Evolutionary conservation across 2,113 vertebrate genomes (phyloP).

Genomic region (Gavialis gangeticus): DNA sequence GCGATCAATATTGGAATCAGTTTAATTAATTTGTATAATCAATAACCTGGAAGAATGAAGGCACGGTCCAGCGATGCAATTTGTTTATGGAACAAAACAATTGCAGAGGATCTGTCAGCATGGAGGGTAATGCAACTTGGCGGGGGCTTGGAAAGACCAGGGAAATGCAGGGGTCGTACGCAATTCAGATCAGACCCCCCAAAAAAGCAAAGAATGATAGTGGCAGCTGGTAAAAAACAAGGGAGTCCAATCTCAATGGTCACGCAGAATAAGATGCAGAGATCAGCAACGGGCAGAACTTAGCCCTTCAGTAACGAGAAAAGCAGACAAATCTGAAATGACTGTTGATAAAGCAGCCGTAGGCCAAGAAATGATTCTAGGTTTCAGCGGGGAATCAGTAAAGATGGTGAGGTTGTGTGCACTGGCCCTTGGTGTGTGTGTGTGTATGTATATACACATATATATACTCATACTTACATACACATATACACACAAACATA

Average conservation of each 20-base stretch:
- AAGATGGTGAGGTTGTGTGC: neutral
- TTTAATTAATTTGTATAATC: constrained; percentile 74
- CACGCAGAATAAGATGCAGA: neutral
- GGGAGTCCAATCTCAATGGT: neutral
- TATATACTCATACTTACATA: too few species aligned
- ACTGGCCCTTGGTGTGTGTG: neutral
- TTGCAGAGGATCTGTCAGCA: neutral
- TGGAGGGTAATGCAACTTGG: rapidly evolving
- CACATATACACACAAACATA: too few species aligned
- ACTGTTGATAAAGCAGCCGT: neutral
- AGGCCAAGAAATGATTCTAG: neutral
- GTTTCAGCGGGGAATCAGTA: neutral
- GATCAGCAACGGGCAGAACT: neutral
- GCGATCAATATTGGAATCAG: constrained; percentile 63
- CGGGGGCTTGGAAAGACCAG: rapidly evolving
- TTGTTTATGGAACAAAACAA: neutral
- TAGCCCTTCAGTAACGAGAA: neutral
- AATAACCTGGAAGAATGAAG: constrained; percentile 56
- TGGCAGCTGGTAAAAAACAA: rapidly evolving
- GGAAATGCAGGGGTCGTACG: neutral
- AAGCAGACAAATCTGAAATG: neutral
- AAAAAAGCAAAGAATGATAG: neutral
- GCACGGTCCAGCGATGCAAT: constrained; percentile 12
- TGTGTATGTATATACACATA: too few species aligned
- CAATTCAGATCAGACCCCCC: neutral